Conservation (phyloP, 1,140 invertebrate species). For the Lucilia sericata region DNA sequence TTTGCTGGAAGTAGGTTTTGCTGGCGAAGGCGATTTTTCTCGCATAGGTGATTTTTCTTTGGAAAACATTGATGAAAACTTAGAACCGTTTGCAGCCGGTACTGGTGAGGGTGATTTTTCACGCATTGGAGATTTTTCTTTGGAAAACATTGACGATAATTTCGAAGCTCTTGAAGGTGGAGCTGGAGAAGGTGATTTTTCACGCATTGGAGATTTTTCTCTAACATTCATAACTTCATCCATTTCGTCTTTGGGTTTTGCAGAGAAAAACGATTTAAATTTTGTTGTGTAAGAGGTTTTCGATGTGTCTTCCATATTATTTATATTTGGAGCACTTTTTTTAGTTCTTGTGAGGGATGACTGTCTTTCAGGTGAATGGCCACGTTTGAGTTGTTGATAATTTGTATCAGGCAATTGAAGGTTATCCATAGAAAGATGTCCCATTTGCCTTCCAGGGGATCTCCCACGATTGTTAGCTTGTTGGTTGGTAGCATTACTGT, state of each 20-base stretch:
- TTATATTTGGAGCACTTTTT: conserved; percentile 31
- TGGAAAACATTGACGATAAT: neutral
- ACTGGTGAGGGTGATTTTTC: conserved; percentile 47
- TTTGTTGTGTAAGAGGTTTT: conserved; percentile 59
- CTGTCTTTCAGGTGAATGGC: conserved; percentile 59
- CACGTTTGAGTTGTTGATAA: conserved; percentile 54
- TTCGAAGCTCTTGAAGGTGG: neutral
- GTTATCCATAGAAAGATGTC: neutral
- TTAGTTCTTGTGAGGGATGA: conserved; percentile 53
- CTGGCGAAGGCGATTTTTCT: conserved; percentile 59
- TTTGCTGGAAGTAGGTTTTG: conserved; percentile 37
- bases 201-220: conserved; percentile 15
- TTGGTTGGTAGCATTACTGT: neutral
- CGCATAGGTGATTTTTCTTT: conserved; percentile 34
- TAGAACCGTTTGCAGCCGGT: neutral
- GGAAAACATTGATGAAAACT: neutral
- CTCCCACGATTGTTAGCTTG: neutral
- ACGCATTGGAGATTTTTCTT: conserved; percentile 13
- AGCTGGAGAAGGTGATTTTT: conserved; percentile 53
- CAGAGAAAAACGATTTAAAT: conserved; percentile 60
- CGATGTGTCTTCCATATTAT: conserved; percentile 50
- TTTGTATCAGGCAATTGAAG: conserved; percentile 29
- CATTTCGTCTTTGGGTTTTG: conserved; percentile 46
- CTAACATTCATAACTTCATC: neutral
- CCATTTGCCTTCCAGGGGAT: neutral